These are phyloP conservation scores for Zaprionus inermis DNA, from an alignment of 1,140 invertebrate genomes.

Conservation along the genomic window DNA sequence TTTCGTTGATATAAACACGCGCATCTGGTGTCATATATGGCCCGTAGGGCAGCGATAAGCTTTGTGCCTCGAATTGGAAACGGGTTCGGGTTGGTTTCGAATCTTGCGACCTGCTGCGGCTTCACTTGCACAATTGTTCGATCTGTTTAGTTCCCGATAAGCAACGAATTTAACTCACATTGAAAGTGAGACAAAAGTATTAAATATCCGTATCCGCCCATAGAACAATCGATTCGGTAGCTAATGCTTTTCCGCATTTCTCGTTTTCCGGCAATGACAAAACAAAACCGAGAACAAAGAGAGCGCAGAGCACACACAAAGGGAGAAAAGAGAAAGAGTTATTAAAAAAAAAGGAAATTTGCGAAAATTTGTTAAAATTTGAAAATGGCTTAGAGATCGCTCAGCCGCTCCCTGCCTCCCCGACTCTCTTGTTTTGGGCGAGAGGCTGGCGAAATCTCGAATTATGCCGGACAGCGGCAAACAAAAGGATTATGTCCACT, in stretches of 20 bases:
- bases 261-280: slow-evolving; percentile 33
- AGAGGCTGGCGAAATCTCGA: slow-evolving; percentile 42
- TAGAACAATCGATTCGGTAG: slow-evolving; percentile 63
- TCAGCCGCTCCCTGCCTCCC: neutral
- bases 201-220: slow-evolving; percentile 80
- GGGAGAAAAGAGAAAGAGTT: slow-evolving; percentile 60
- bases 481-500: slow-evolving; percentile 80
- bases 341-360: slow-evolving; percentile 59
- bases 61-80: neutral
- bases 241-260: slow-evolving; percentile 52
- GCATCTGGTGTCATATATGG: slow-evolving; percentile 64
- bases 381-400: slow-evolving; percentile 31
- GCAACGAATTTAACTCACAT: slow-evolving; percentile 64
- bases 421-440: slow-evolving; percentile 7
- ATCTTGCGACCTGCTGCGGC: neutral
- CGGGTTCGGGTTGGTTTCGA: slow-evolving; percentile 2
- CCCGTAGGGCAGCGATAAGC: slow-evolving; percentile 12
- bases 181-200: slow-evolving; percentile 62
- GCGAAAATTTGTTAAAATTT: slow-evolving; percentile 37
- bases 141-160: slow-evolving; percentile 35
- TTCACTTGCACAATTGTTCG: slow-evolving; percentile 55
- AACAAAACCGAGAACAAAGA: neutral
- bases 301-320: neutral
- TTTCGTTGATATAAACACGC: slow-evolving; percentile 49
- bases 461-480: slow-evolving; percentile 50